Conservation (phyloP, 2,797 vertebrate genomes). For the Lithobates pipiens region DNA sequence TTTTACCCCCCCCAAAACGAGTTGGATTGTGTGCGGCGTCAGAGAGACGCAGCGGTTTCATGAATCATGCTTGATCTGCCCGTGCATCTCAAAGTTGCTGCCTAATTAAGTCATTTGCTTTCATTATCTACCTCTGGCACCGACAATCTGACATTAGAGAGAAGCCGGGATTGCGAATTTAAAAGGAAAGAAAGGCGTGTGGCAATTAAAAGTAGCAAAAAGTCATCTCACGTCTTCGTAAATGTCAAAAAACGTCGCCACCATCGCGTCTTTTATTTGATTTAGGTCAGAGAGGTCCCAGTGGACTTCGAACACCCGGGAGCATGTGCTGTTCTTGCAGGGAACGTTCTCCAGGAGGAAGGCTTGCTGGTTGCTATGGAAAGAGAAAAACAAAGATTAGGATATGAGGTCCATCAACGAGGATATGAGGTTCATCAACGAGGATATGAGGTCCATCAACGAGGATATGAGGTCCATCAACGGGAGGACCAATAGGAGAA, state of each 20-base stretch:
- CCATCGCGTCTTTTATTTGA: conserved; percentile 84
- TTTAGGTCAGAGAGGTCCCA: conserved; percentile 92
- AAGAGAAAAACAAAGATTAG: neutral
- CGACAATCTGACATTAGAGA: conserved; percentile 41
- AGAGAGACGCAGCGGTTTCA: neutral
- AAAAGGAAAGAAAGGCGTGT: conserved; percentile 18
- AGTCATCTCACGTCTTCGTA: conserved; percentile 94
- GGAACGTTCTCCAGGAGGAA: conserved; percentile 93
- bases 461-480: neutral
- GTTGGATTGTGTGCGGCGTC: neutral
- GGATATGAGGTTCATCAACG: too few species aligned
- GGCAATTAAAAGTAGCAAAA: conserved; percentile 57
- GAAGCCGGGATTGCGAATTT: neutral
- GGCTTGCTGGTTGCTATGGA: conserved; percentile 83
- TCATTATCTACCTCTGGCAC: conserved; percentile 51
- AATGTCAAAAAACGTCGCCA: conserved; percentile 96
- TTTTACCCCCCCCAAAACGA: too few species aligned
- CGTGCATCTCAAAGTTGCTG: conserved; percentile 32
- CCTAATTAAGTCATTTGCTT: conserved; percentile 59
- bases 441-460: too few species aligned
- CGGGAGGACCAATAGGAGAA: too few species aligned
- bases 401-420: too few species aligned
- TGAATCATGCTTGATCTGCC: conserved; percentile 28
- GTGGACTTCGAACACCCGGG: conserved; percentile 87
- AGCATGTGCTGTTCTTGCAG: conserved; percentile 82